Evolutionary conservation across 92 coral and sea anemone genomes (phyloP).

Genomic region (Plumapathes pennacea): DNA sequence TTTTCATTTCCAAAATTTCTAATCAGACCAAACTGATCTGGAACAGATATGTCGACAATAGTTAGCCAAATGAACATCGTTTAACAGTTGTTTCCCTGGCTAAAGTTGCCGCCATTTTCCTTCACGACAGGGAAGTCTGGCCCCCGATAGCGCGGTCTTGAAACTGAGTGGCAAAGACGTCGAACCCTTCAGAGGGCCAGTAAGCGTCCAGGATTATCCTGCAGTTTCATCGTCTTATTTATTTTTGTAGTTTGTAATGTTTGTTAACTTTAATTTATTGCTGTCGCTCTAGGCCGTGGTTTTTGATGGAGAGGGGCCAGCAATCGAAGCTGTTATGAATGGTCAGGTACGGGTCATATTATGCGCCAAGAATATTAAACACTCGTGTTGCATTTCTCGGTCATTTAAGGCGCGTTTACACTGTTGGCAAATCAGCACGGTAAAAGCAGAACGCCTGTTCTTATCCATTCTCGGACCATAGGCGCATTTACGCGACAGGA

Average conservation of each 20-base stretch:
- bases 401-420: too few relatives aligned
- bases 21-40: too few relatives aligned
- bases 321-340: conserved; percentile 48
- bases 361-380: too few relatives aligned
- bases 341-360: conserved; percentile 36
- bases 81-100: neutral
- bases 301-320: conserved; percentile 61
- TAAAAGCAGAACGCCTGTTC: too few relatives aligned
- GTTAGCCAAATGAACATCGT: too few relatives aligned
- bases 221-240: neutral
- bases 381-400: too few relatives aligned
- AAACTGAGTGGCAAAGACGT: conserved; percentile 78
- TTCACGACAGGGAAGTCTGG: conserved; percentile 81
- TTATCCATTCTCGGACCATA: too few relatives aligned
- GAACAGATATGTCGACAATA: too few relatives aligned
- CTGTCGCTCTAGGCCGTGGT: conserved; percentile 48
- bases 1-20: too few relatives aligned
- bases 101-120: neutral
- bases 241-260: neutral
- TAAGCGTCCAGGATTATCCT: conserved; percentile 5
- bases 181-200: conserved; percentile 80
- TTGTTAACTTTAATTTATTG: neutral
- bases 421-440: too few relatives aligned
- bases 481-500: too few relatives aligned
- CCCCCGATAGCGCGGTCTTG: conserved; percentile 84